These are phyloP conservation scores for Acropora tenuis DNA, from an alignment of 64 coral and sea anemone species.

Conservation along the genomic window DNA sequence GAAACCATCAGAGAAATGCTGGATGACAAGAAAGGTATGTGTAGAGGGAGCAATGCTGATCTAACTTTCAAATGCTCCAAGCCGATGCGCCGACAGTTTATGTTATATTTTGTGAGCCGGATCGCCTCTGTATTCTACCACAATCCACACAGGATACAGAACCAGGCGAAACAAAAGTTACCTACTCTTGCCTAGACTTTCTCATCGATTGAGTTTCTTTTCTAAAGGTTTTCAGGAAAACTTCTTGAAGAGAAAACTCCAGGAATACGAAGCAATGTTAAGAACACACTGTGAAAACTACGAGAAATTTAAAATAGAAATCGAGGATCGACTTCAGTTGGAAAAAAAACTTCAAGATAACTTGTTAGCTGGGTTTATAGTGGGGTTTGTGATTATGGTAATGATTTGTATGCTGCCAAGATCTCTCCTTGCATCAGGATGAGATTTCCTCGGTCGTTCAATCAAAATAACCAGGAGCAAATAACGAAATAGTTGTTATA, in stretches of 20 bases:
- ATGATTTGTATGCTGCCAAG: constrained; percentile 45
- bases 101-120: too few species aligned
- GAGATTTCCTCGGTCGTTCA: not conserved
- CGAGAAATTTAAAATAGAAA: constrained; percentile 13
- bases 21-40: constrained; percentile 54
- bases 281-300: not conserved
- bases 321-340: constrained; percentile 21
- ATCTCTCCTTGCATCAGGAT: not conserved
- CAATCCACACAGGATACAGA: too few species aligned
- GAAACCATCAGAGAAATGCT: constrained; percentile 73
- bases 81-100: too few species aligned
- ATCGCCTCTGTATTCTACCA: too few species aligned
- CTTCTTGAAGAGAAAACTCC: constrained; percentile 16
- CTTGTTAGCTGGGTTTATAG: constrained; percentile 48
- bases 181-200: too few species aligned
- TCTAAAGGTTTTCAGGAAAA: constrained; percentile 32
- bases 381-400: constrained; percentile 58
- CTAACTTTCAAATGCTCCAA: not conserved
- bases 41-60: not conserved
- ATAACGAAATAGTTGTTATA: too few species aligned
- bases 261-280: constrained; percentile 17
- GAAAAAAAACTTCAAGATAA: constrained; percentile 44
- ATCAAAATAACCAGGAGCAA: not conserved
- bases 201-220: not conserved
- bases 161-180: too few species aligned